These are phyloP conservation scores for Chloebia gouldiae DNA, from an alignment of 2,113 vertebrate species.

Conservation along the genomic window DNA sequence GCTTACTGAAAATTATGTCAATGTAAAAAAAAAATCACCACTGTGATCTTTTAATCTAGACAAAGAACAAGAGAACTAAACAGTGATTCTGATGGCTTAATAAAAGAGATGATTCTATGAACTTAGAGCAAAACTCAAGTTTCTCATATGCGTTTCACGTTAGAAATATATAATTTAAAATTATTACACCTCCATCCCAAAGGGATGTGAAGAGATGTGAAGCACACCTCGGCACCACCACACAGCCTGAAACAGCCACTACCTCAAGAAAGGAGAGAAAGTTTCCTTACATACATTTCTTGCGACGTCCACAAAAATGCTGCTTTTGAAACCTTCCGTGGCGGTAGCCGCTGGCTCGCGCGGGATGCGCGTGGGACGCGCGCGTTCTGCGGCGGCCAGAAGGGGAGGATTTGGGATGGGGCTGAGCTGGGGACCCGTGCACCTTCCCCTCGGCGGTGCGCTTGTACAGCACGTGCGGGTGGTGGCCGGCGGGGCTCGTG, in stretches of 20 bases:
- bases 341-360: slow-evolving; percentile 60
- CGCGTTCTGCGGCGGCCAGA: slow-evolving; percentile 20
- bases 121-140: not conserved
- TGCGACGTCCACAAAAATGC: slow-evolving; percentile 97
- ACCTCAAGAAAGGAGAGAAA: slow-evolving; percentile 68
- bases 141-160: not conserved
- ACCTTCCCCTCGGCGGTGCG: slow-evolving; percentile 84
- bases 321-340: slow-evolving; percentile 81
- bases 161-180: not conserved
- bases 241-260: not conserved
- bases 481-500: slow-evolving; percentile 83
- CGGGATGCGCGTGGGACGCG: slow-evolving; percentile 33
- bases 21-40: not conserved
- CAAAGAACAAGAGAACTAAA: not conserved
- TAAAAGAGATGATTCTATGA: not conserved
- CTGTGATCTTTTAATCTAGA: not conserved
- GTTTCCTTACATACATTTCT: slow-evolving; percentile 99
- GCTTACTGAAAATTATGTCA: not conserved
- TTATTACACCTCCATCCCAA: not conserved
- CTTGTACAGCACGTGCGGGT: slow-evolving; percentile 92
- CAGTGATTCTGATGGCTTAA: not conserved
- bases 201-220: not conserved
- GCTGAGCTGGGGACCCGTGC: slow-evolving; percentile 44
- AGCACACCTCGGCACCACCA: not conserved
- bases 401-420: not conserved